A percentile compares a stretch with the other conserved stretches of the same genome.
Evolutionary conservation across 2,888 invertebrate species (phyloP).

Genomic region (Baccha elongata): DNA sequence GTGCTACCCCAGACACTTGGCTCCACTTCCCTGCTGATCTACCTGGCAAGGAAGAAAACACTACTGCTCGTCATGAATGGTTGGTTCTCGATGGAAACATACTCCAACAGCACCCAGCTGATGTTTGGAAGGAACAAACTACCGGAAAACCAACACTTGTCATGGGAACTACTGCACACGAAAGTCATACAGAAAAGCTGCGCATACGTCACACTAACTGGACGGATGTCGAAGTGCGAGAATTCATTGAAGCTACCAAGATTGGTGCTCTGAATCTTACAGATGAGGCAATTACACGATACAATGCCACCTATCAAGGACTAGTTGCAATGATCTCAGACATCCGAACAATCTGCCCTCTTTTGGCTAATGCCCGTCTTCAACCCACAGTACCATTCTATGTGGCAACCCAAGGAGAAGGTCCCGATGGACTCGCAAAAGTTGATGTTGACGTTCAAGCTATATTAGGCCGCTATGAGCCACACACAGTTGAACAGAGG

Average conservation of each 20-base stretch:
- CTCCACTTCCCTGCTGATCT: constrained; percentile 84
- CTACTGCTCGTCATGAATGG: constrained; percentile 87
- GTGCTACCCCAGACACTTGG: constrained; percentile 89
- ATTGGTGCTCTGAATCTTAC: constrained; percentile 86
- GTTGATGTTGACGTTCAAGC: constrained; percentile 89
- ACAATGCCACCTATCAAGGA: constrained; percentile 87
- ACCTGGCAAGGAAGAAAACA: constrained; percentile 84
- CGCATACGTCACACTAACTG: constrained; percentile 86
- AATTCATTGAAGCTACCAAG: constrained; percentile 84
- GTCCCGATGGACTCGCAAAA: constrained; percentile 83
- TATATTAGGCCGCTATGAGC: constrained; percentile 90
- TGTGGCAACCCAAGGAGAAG: constrained; percentile 86
- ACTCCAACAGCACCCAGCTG: constrained; percentile 86
- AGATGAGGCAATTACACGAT: constrained; percentile 85
- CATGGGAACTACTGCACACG: constrained; percentile 89
- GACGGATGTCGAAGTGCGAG: constrained; percentile 86
- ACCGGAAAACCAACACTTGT: constrained; percentile 84
- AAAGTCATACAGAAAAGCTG: constrained; percentile 86
- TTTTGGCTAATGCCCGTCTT: constrained; percentile 86
- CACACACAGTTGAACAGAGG: constrained; percentile 88
- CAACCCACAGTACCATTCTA: constrained; percentile 88
- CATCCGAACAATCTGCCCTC: constrained; percentile 90
- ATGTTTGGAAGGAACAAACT: constrained; percentile 84
- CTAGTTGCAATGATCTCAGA: constrained; percentile 89
- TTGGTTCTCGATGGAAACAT: constrained; percentile 89